A percentile compares a stretch with the other conserved stretches of the same genome.
Conservation (phyloP, 1,140 invertebrate genomes). For the Temnothorax nylanderi region DNA sequence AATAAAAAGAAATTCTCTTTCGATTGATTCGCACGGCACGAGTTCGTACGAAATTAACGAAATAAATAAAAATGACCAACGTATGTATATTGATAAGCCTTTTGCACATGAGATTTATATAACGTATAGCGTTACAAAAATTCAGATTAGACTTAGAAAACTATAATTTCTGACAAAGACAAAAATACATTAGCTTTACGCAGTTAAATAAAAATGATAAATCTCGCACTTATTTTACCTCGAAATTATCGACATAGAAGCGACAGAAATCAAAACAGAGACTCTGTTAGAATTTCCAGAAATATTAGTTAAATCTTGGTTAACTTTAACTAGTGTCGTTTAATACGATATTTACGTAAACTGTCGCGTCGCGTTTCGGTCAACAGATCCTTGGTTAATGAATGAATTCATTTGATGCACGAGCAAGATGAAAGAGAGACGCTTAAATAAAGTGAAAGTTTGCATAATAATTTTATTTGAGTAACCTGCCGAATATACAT, state of each 20-base stretch:
- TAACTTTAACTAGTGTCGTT: background rate
- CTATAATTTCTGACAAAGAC: background rate
- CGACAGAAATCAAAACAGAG: background rate
- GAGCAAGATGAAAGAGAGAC: background rate
- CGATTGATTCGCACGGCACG: background rate
- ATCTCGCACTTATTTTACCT: background rate
- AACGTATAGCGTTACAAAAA: background rate
- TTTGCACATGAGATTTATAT: background rate
- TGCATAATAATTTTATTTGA: conserved; percentile 38
- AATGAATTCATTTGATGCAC: conserved; percentile 7
- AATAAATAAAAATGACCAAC: background rate
- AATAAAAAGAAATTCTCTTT: background rate
- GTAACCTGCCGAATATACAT: conserved; percentile 6
- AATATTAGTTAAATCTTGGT: background rate
- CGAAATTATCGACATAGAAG: background rate
- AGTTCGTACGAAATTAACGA: background rate
- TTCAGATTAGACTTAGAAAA: background rate
- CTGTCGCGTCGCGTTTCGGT: background rate
- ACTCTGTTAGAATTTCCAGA: background rate
- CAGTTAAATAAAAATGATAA: background rate
- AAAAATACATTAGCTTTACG: background rate
- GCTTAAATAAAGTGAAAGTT: conserved; percentile 31
- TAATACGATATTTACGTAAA: background rate
- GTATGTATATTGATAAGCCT: background rate
- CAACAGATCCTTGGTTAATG: background rate